Conservation (phyloP, 2,113 vertebrate genomes). For the Crocuta crocuta region DNA sequence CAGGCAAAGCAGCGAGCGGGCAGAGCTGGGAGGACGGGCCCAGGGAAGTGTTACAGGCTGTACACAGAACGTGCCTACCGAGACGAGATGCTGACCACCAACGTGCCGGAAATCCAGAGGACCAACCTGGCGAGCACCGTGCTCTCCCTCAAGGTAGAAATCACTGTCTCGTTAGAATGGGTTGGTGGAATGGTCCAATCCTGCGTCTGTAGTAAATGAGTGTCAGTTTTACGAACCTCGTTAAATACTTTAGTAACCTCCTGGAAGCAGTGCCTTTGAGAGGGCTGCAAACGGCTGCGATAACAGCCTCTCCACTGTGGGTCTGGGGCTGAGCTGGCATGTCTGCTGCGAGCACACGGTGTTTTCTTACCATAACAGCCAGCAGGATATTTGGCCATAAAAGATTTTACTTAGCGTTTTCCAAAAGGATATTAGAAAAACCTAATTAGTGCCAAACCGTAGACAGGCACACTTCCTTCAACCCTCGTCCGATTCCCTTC, state of each 20-base stretch:
- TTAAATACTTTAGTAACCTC: constrained; percentile 19
- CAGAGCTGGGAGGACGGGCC: constrained; percentile 96
- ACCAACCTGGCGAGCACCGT: constrained; percentile 98
- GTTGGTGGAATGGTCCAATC: background rate
- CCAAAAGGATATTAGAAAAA: constrained; percentile 61
- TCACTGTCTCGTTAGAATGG: background rate
- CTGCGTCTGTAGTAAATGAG: background rate
- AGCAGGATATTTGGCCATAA: constrained; percentile 44
- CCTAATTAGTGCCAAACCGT: background rate
- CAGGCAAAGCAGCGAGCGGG: constrained; percentile 98
- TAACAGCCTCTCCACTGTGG: background rate
- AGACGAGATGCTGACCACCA: constrained; percentile 98
- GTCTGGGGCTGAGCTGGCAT: background rate
- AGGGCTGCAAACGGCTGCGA: background rate
- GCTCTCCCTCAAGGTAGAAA: constrained; percentile 95
- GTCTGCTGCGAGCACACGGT: background rate
- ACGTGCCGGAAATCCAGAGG: constrained; percentile 98
- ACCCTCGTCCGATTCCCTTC: background rate
- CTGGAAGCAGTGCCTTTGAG: background rate
- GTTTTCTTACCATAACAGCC: constrained; percentile 5
- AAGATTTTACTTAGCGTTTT: constrained; percentile 32
- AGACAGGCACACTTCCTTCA: background rate
- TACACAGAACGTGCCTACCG: constrained; percentile 98
- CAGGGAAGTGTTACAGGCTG: constrained; percentile 96
- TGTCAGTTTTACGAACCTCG: background rate